Evolutionary conservation across 2,797 vertebrate genomes (phyloP), one percentile per base, ranked within the genome.

Genomic region (Fratercula arctica): DNA sequence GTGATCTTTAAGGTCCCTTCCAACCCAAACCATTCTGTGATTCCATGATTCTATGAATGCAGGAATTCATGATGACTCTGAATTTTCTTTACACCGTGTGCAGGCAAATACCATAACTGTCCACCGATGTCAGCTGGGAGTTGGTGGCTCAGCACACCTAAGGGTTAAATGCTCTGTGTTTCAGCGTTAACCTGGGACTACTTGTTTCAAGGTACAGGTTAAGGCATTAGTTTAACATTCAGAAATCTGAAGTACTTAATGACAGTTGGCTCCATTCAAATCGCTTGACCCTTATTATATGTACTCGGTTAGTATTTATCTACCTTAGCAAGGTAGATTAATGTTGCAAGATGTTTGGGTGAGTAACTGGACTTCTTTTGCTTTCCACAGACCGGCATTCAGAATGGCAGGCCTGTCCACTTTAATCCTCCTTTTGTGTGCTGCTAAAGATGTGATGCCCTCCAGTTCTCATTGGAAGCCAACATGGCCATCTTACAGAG

Each of bases 401-500:
- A 97, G 91, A 77, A 98, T 98, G 98, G 97, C 96, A 16, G 86
- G 90, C 64, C 83, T 98, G 28, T 96, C 96, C 50, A 91, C 95
- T 48, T 83, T 98, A 54, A 95, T 99, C 88, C 86, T 99, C 63
- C 95, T 98, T 69, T 97, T 99, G 79, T 97, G 98, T 68, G 92
- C 96, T 23, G 92, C 97, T 28, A 95, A 96, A 79, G 96, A 96
- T 80, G 96, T 90, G 95, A 70, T 96, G 53, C 87, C 96, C 57
- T 96, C 96, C 37, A 74, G 80, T 75, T 25, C 97, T 64, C 96
- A 97, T 61, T 98, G 97, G 97, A 98, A 98, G 51, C 99, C 98
- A 59, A 98, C 98, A 37, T 99, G 99, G 99, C 98, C 99, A 0
- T 97, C 98, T 63, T 99, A 99, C 97, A 99, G 97, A 64, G 98